These are phyloP conservation scores for Andrena chrysosceles DNA, from an alignment of 2,888 invertebrate genomes.

Conservation along the genomic window DNA sequence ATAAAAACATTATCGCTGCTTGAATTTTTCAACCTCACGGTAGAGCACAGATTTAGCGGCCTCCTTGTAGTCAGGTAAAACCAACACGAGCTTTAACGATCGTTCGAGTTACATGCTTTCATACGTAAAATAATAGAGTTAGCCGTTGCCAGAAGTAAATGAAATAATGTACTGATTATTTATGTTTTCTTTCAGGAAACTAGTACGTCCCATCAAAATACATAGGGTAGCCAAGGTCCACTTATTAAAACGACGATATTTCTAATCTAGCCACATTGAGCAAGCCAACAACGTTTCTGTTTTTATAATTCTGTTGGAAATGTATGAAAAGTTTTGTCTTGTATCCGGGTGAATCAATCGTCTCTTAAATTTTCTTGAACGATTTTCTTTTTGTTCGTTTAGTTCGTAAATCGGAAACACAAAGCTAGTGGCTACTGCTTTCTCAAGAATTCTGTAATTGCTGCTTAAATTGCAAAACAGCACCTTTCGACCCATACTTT, in stretches of 20 bases:
- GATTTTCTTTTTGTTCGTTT: slow-evolving; percentile 1
- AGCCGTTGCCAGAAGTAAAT: slow-evolving; percentile 22
- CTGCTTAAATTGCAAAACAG: slow-evolving; percentile 13
- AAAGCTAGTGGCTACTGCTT: background rate
- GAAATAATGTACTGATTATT: slow-evolving; percentile 51
- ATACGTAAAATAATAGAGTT: slow-evolving; percentile 43
- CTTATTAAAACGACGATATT: slow-evolving; percentile 52
- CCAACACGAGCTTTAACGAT: slow-evolving; percentile 39
- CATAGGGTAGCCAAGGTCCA: slow-evolving; percentile 59
- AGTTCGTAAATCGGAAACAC: slow-evolving; percentile 14
- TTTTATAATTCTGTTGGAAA: slow-evolving; percentile 37
- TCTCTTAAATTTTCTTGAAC: slow-evolving; percentile 30
- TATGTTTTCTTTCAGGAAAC: slow-evolving; percentile 64
- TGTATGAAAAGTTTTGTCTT: slow-evolving; percentile 51
- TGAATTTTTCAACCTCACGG: slow-evolving; percentile 52
- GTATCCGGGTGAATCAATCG: slow-evolving; percentile 57
- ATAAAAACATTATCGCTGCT: slow-evolving; percentile 53
- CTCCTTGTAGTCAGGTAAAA: slow-evolving; percentile 51
- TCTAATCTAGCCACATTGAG: slow-evolving; percentile 41
- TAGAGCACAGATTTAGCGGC: slow-evolving; percentile 49
- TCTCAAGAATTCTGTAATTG: background rate
- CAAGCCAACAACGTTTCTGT: slow-evolving; percentile 24
- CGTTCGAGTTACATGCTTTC: slow-evolving; percentile 38
- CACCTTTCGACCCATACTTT: slow-evolving; percentile 3
- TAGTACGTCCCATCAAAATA: slow-evolving; percentile 49